Conservation (phyloP, 2,888 invertebrate genomes). For the Dryocosmus kuriphilus region DNA sequence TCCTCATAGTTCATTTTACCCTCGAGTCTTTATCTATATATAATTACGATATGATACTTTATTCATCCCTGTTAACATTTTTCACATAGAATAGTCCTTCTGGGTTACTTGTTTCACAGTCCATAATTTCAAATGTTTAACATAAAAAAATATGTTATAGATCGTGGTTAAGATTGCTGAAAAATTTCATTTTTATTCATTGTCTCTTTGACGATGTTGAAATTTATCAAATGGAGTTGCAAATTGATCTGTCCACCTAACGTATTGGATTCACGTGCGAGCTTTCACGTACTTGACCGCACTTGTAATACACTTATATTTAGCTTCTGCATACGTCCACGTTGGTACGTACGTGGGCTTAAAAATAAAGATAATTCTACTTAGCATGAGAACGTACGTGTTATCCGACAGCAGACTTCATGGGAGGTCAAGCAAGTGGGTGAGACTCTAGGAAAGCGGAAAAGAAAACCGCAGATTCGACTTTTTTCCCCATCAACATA, state of each 20-base stretch:
- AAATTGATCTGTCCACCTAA: not conserved
- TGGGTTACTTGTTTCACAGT: too few relatives aligned
- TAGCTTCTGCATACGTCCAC: not conserved
- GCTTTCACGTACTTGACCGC: not conserved
- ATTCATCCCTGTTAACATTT: not conserved
- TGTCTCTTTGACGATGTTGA: not conserved
- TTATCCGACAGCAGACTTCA: not conserved
- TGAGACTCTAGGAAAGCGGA: not conserved
- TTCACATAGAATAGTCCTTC: too few relatives aligned
- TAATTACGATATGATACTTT: too few relatives aligned
- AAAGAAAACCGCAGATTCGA: not conserved
- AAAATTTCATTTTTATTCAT: not conserved
- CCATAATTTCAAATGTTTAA: too few relatives aligned
- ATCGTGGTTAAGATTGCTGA: too few relatives aligned
- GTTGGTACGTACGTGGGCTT: not conserved
- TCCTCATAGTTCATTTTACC: not conserved
- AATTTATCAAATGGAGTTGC: not conserved
- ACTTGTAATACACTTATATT: constrained; percentile 13
- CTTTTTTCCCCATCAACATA: not conserved
- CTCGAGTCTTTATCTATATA: not conserved
- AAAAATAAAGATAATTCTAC: constrained; percentile 12
- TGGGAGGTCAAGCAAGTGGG: not conserved
- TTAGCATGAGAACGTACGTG: not conserved
- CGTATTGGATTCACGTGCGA: not conserved
- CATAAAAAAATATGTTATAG: too few relatives aligned